These are phyloP conservation scores for Papilio aristodemus DNA, from an alignment of 1,140 invertebrate genomes.

Conservation along the genomic window DNA sequence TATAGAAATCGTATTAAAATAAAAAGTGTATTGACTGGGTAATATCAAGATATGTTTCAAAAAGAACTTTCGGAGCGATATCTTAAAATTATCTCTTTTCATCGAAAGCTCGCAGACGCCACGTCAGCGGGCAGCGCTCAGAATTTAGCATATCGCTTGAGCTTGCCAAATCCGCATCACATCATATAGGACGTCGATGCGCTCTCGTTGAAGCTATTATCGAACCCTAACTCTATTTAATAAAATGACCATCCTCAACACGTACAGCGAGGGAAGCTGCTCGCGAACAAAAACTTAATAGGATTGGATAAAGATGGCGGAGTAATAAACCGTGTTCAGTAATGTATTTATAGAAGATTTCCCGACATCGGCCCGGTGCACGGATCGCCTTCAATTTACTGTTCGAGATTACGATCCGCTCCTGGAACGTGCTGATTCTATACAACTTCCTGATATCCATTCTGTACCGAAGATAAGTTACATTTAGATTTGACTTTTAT, in stretches of 20 bases:
- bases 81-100: conserved; percentile 71
- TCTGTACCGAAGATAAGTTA: conserved; percentile 26
- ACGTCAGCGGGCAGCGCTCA: conserved; percentile 62
- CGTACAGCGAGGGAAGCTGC: conserved; percentile 57
- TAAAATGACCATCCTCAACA: conserved; percentile 73
- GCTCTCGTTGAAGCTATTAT: conserved; percentile 69
- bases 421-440: conserved; percentile 40
- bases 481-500: conserved; percentile 29
- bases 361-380: conserved; percentile 52
- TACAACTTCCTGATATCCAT: conserved; percentile 36
- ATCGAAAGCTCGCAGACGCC: conserved; percentile 64
- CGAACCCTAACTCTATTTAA: conserved; percentile 74
- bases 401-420: conserved; percentile 59
- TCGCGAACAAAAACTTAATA: conserved; percentile 71
- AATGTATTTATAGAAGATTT: conserved; percentile 75
- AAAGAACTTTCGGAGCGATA: conserved; percentile 45
- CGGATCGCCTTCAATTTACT: conserved; percentile 65
- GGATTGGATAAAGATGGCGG: conserved; percentile 75
- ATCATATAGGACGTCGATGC: conserved; percentile 61
- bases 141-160: conserved; percentile 71
- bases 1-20: conserved; percentile 37
- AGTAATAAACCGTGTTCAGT: conserved; percentile 77
- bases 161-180: conserved; percentile 58
- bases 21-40: conserved; percentile 35
- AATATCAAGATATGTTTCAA: conserved; percentile 31